These are phyloP conservation scores for Eulemur rufifrons DNA, from an alignment of 2,113 vertebrate species.

Conservation along the genomic window DNA sequence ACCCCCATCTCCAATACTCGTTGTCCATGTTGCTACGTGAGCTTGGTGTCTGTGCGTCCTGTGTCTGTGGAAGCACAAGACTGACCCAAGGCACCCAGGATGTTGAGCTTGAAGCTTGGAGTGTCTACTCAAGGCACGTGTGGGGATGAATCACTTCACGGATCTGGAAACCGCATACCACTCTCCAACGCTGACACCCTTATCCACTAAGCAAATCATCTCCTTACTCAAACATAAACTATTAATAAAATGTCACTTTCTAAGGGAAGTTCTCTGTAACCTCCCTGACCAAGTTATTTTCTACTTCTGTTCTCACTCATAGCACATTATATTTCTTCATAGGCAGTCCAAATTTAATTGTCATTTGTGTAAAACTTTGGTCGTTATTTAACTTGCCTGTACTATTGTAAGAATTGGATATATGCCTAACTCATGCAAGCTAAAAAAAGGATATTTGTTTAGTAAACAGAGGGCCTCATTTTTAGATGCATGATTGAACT, in stretches of 20 bases:
- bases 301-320: neutral
- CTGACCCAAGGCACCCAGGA: fast-evolving
- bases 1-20: neutral
- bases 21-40: neutral
- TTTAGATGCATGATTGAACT: neutral
- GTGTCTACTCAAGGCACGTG: neutral
- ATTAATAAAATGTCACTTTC: neutral
- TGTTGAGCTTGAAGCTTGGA: neutral
- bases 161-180: neutral
- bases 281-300: neutral
- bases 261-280: neutral
- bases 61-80: neutral
- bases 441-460: neutral
- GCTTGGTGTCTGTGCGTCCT: neutral
- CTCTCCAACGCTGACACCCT: neutral
- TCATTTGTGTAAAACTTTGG: neutral
- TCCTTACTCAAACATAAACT: neutral
- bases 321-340: neutral
- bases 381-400: neutral
- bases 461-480: neutral
- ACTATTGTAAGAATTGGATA: neutral
- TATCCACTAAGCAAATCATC: neutral
- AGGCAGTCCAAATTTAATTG: neutral
- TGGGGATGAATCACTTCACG: neutral
- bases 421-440: neutral